Base-by-base conservation (phyloP, 2,113 vertebrate species). In the Toxotes chatareus region DNA sequence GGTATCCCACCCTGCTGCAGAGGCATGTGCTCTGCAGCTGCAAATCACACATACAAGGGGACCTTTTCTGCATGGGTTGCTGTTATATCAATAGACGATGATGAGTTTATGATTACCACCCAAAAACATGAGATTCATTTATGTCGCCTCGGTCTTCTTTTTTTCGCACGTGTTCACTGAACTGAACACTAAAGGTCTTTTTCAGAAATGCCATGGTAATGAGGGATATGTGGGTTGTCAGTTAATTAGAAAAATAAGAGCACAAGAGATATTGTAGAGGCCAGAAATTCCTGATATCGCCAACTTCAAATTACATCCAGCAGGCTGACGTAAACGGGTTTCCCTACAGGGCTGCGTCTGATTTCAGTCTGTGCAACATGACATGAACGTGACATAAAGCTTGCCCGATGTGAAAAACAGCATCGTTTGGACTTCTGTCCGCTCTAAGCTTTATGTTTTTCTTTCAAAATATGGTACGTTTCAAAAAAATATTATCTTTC, bases 21-120 rank as follows among this genome's bases (percentile, higher is more conserved):
- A 64, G 46, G 42, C 82, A 68, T 69, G 14, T 85, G 84, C 81
- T 79, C 1, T 32, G 49, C 86, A 88, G 86, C 82, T 87, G 82
- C 59, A 23, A 12, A 13, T 69, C 55, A 4, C 34, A 53, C 67
- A 44, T 40, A 12, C 7, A 8, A 2, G 19, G 10, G 44, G 17
- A 44, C 13, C 34, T 59, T 79, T 59, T 74, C 64, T 80, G 64
- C 57, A 44, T 4, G 51, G 34, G 21, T 13, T 61, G 42, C 44
- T 80, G 47, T 49, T 38, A 74, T 73, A 73, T 76, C 34, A 83
- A 65, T 62, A 59, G 42, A 34, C 12, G 4, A 12, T 56, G 63
- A 74, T 62, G 40, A 73, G 71, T 5, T 76, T 47, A 21, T 40
- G 82, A 76, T 69, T 42, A 23, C 27, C 53, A 46, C 46, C 40